A percentile compares a stretch with the other conserved stretches of the same genome.
These are phyloP conservation scores for Platysteira castanea DNA, from an alignment of 2,113 vertebrate species.

Conservation along the genomic window DNA sequence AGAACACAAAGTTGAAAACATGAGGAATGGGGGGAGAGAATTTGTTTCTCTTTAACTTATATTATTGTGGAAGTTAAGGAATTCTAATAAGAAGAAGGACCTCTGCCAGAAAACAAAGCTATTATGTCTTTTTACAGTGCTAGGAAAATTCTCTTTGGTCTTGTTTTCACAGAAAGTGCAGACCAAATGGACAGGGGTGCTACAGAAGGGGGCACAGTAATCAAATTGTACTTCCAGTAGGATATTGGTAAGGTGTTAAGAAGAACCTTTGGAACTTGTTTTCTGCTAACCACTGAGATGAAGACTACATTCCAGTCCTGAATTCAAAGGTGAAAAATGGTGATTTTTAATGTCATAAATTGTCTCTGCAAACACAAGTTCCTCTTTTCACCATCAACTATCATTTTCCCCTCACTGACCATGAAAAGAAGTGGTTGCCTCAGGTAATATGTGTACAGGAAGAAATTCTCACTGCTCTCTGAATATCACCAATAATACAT, in stretches of 20 bases:
- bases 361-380: background rate
- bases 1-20: background rate
- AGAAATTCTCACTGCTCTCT: slow-evolving; percentile 32
- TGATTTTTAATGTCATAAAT: background rate
- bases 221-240: background rate
- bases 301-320: background rate
- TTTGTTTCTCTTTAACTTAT: background rate
- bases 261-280: background rate
- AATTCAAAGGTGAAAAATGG: background rate
- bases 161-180: background rate
- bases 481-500: slow-evolving; percentile 42
- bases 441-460: slow-evolving; percentile 51
- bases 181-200: background rate
- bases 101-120: background rate
- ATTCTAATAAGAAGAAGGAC: background rate
- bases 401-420: slow-evolving; percentile 28
- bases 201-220: background rate
- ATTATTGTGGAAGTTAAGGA: background rate
- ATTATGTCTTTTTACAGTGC: background rate
- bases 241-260: background rate
- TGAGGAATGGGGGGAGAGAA: background rate
- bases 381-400: background rate
- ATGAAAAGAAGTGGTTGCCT: slow-evolving; percentile 44
- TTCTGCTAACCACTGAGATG: background rate
- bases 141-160: background rate